Base-by-base conservation (phyloP, 53 echinoderm and acorn worm species). In the Zoroaster sp. region DNA sequence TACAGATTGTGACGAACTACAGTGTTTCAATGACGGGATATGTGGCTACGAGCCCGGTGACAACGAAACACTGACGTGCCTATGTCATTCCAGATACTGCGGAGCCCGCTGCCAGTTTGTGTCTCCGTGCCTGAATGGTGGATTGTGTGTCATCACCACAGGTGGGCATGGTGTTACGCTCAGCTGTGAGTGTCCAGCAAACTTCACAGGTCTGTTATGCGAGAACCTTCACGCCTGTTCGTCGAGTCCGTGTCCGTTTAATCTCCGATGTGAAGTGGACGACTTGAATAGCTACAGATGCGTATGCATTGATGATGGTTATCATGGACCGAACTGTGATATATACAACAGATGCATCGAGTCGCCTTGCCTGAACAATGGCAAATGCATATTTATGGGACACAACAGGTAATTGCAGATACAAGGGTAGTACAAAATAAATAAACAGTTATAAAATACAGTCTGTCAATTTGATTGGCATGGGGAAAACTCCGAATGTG, bases 361-460 rank as follows among this genome's bases (percentile, higher is more conserved):
- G 41, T 81, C 81, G 3, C 94, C 94, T 5, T 94, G 94, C 41
- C 88, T 67, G 66, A 94, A 94, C 67, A 90, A 52, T 17, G 94
- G 92, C 30, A 18, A 39, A 12, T 94, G 94, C 46, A 70, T 77
- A 38, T 90, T 90, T 15, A 36, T 32, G 18, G 83, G 77, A 4
- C 88, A 43, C 51, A 40, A 85, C 71, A 70, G 85, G 85, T 85
- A 31, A 35, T 1, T 25, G 9, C 28, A 31, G 35, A 32, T 15
- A 35, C 15, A 69, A 0, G 4, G 17, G 32, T 12, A 6, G 37
- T 11, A 34, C 17, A 1, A 70, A 70, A 70, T n/a, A n/a, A n/a
- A n/a, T n/a, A n/a, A n/a, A n/a, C n/a, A n/a, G n/a, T n/a, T n/a
- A n/a, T n/a, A n/a, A n/a, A n/a, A n/a, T n/a, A n/a, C n/a, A n/a